A percentile compares a stretch with the other conserved stretches of the same genome.
Evolutionary conservation across 2,888 invertebrate species (phyloP).

Genomic region (Cheiracanthium punctorium): DNA sequence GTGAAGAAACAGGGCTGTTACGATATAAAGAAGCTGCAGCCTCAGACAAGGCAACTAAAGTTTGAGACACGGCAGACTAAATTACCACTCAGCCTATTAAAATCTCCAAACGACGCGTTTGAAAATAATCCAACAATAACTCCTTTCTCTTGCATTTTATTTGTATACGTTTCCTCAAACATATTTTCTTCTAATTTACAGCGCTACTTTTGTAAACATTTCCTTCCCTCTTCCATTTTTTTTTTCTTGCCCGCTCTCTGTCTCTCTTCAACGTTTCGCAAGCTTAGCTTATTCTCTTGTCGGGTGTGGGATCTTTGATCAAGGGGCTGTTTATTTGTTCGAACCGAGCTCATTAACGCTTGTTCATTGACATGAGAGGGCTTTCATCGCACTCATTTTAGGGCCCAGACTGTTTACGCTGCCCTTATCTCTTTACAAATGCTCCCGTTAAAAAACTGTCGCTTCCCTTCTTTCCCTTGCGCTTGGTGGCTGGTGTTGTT

Average conservation of each 20-base stretch:
- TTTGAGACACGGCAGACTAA: too few relatives aligned
- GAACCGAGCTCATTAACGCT: conserved; percentile 47
- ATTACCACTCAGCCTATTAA: too few relatives aligned
- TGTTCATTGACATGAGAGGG: conserved; percentile 35
- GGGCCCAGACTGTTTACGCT: conserved; percentile 58
- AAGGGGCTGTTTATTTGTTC: conserved; percentile 61
- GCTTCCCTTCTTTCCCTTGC: conserved; percentile 17
- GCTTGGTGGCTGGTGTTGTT: conserved; percentile 15
- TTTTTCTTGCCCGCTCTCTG: neutral
- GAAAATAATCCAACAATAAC: too few relatives aligned
- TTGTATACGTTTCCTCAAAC: neutral
- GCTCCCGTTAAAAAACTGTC: conserved; percentile 46
- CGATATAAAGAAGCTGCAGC: too few relatives aligned
- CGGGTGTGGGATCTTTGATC: conserved; percentile 57
- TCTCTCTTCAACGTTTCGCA: neutral
- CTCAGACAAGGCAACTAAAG: too few relatives aligned
- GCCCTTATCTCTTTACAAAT: conserved; percentile 61
- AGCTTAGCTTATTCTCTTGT: neutral
- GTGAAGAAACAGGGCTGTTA: too few relatives aligned
- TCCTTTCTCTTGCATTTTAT: neutral
- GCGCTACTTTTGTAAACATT: neutral
- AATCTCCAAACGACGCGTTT: too few relatives aligned
- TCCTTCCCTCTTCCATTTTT: too few relatives aligned
- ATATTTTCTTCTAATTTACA: neutral
- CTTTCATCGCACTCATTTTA: conserved; percentile 50